A percentile compares a stretch with the other conserved stretches of the same genome.
Conservation (phyloP, 37 sponge, comb jelly and placozoan genomes). For the Crambe crambe region DNA sequence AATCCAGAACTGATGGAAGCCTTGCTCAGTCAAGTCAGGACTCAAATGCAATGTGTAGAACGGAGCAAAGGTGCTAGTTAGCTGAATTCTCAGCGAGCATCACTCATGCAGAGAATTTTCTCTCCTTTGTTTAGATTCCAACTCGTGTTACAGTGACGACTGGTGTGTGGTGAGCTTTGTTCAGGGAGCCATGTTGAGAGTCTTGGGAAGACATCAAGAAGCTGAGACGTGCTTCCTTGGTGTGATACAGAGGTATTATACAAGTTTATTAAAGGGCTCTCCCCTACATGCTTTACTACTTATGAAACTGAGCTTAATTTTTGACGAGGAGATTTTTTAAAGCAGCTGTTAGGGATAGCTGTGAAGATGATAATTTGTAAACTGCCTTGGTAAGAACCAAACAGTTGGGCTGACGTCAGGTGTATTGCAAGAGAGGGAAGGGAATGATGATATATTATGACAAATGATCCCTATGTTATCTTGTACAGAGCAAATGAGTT, state of each 20-base stretch:
- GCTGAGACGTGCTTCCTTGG: slow-evolving; percentile 31
- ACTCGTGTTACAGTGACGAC: slow-evolving; percentile 51
- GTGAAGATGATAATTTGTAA: no score
- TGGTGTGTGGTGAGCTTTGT: slow-evolving; percentile 64
- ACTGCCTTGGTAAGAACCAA: no score
- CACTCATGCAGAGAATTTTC: background rate
- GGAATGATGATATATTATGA: no score
- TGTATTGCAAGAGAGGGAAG: no score
- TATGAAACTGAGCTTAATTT: no score
- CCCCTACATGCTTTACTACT: background rate
- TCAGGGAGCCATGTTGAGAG: slow-evolving; percentile 65
- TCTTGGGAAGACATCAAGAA: slow-evolving; percentile 39
- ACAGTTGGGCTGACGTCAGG: no score
- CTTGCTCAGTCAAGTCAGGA: slow-evolving; percentile 22
- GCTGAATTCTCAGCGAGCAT: background rate
- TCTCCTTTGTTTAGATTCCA: slow-evolving; percentile 6
- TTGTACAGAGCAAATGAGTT: slow-evolving; percentile 33
- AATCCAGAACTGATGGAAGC: slow-evolving; percentile 21
- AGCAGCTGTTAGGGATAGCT: no score
- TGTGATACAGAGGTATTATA: background rate
- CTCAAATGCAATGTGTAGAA: slow-evolving; percentile 26
- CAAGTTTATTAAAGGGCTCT: background rate
- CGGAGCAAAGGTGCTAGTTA: slow-evolving; percentile 28
- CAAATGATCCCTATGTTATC: no score
- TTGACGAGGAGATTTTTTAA: no score